Evolutionary conservation across 2,113 vertebrate genomes (phyloP), one percentile per base, ranked within the genome.

Genomic region (Accipiter cooperii): DNA sequence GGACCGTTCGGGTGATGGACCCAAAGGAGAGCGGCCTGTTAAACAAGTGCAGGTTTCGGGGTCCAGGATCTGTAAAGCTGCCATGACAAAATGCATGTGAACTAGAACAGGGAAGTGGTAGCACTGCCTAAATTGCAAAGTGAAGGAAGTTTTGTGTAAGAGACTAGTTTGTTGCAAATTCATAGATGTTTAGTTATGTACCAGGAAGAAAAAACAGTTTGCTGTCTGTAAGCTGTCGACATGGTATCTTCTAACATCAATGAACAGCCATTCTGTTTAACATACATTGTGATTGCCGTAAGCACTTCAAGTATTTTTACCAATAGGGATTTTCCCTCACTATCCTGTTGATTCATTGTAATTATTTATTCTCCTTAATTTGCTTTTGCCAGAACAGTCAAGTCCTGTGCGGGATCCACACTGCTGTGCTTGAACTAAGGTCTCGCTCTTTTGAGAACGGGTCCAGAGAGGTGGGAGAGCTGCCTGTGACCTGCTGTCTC

Each of bases 331-430:
- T 84, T 47, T 3, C 17, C 46, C 60, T 65, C 24, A 0, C 44
- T 33, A 3, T 26, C 31, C 84, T 20, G 22, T 8, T 51, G 57
- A 3, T 17, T 66, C 28, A 4, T 1, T 46, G 5, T 1, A 9
- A 9, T 89, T 34, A 20, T 24, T 44, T 42, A 8, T 66, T 61
- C 74, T 81, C 33, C 36, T n/a, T 10, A 2, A 3, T 21, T 70
- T 13, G 57, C 38, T 44, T 54, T 36, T n/a, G 38, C 7, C 2
- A 1, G 20, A 21, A 16, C 52, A 24, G 65, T 5, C 0, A 1
- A 44, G 83, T 25, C 49, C 66, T 1, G 13, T 6, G 40, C 2
- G 25, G 81, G 38, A 47, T 20, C 33, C 17, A 2, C 16, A 2
- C 40, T 11, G 34, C 49, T 4, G 42, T 21, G 47, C 42, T 49